These are phyloP conservation scores for Elegia similella DNA, from an alignment of 2,888 invertebrate species.

Conservation along the genomic window DNA sequence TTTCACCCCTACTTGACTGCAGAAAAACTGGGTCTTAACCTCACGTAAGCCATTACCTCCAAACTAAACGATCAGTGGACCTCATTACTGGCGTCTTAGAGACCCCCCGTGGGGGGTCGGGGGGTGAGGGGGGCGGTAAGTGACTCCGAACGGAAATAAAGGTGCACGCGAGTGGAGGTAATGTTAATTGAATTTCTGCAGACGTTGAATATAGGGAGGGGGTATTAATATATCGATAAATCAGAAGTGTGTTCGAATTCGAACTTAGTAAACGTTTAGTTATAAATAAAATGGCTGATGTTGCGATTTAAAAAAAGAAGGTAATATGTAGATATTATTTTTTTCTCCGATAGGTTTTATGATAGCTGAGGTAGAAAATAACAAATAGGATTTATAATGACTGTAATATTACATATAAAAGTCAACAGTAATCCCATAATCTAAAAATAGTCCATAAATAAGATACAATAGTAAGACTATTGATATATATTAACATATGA, in stretches of 20 bases:
- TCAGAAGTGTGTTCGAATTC: slow-evolving; percentile 15
- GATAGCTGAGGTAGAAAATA: too few species aligned
- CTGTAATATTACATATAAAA: too few species aligned
- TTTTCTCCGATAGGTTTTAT: too few species aligned
- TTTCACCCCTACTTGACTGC: slow-evolving; percentile 21
- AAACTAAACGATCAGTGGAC: slow-evolving; percentile 79
- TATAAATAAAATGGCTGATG: too few species aligned
- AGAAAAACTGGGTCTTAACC: slow-evolving; percentile 40
- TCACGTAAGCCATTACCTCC: slow-evolving; percentile 77
- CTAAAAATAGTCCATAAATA: too few species aligned
- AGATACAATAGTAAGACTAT: too few species aligned
- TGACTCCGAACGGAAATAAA: slow-evolving; percentile 82
- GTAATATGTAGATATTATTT: too few species aligned
- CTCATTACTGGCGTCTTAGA: slow-evolving; percentile 75
- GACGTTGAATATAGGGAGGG: slow-evolving; percentile 62
- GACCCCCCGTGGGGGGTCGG: slow-evolving; percentile 31
- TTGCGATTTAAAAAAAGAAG: too few species aligned
- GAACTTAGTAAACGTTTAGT: too few species aligned
- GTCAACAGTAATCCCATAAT: too few species aligned
- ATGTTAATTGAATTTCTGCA: slow-evolving; percentile 83
- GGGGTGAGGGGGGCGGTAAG: slow-evolving; percentile 50
- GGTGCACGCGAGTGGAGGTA: slow-evolving; percentile 83
- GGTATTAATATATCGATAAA: slow-evolving; percentile 26
- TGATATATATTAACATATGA: too few species aligned
- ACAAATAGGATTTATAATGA: too few species aligned